Base-by-base conservation (phyloP, 2,797 vertebrate species). In the Fratercula arctica region DNA sequence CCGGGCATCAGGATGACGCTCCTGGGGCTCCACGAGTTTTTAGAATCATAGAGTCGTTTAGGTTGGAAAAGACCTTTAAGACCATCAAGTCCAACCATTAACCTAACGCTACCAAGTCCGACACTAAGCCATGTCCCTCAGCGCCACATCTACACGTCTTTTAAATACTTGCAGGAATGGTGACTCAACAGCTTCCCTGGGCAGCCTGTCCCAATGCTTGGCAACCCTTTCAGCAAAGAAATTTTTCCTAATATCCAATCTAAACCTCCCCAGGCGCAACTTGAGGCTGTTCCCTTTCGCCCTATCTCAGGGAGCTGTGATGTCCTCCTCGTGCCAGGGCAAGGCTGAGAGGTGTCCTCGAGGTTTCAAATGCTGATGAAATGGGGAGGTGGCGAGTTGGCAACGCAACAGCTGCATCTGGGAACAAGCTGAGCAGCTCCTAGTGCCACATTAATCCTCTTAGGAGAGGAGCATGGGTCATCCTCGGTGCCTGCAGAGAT, bases 371-470 rank as follows among this genome's bases (percentile, higher is more conserved):
- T 26, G 15, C 11, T 53, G 87, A 37, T 74, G 79, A 25, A 48
- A 33, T 2, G 16, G 56, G 67, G 72, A 87, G 46, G 13, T 10
- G 39, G 31, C 0, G 9, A 79, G 51, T 2, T 87, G 92, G 85
- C 68, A 90, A 35, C 0, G 0, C 79, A 80, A 29, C 75, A 93
- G 76, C 91, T 80, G 66, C 73, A 90, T 78, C 85, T 91, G 79
- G 89, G 73, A 91, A 19, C 85, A 75, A 68, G 39, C 80, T 89
- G 85, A 96, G 57, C 69, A 31, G 77, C 28, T 81, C 59, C 84
- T 72, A 69, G 69, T 67, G 46, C 70, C 70, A 66, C 6, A 0
- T 39, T 92, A 87, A 95, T 90, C 77, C 89, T 90, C 88, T 96
- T 82, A 92, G 76, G 80, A 81, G 88, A 78, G 50, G 41, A 72